A percentile compares a stretch with the other conserved stretches of the same genome.
phyloP scores from a whole-genome alignment of 2,797 vertebrate species.

The Mus caroli region DNA sequence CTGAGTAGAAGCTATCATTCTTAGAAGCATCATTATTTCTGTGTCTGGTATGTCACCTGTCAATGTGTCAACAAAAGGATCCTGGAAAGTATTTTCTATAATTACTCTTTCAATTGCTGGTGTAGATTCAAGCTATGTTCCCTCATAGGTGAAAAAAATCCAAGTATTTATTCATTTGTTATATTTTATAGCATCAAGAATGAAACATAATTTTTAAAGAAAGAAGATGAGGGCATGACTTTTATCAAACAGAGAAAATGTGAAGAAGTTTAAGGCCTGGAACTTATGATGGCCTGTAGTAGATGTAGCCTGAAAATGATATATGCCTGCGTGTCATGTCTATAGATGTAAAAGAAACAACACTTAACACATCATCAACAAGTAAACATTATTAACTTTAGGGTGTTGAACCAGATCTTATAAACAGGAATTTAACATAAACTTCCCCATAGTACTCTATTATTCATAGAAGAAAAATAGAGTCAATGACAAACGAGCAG shows the following conservation, averaged over 20 bases:
- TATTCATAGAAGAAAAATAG: neutral
- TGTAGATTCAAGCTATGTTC: slow-evolving; percentile 67
- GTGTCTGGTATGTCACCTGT: slow-evolving; percentile 58
- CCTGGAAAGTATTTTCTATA: slow-evolving; percentile 77
- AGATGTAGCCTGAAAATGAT: neutral
- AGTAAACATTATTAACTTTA: neutral
- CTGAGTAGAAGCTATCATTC: slow-evolving; percentile 71
- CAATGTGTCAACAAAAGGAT: slow-evolving; percentile 70
- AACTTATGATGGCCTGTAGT: neutral
- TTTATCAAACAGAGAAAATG: neutral
- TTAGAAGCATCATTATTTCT: slow-evolving; percentile 62
- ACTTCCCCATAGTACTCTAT: neutral
- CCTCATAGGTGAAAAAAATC: neutral
- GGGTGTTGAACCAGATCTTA: neutral
- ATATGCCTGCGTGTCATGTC: neutral
- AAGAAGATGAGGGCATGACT: neutral
- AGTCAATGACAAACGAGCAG: neutral
- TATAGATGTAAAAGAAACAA: neutral
- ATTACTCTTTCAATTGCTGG: slow-evolving; percentile 77
- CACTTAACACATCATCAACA: neutral
- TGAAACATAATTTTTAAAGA: neutral
- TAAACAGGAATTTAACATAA: neutral
- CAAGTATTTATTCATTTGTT: slow-evolving; percentile 69
- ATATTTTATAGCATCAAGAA: neutral
- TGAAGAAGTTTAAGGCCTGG: neutral